phyloP scores from a whole-genome alignment of 2,797 vertebrate species.

The Siniperca scherzeri region DNA sequence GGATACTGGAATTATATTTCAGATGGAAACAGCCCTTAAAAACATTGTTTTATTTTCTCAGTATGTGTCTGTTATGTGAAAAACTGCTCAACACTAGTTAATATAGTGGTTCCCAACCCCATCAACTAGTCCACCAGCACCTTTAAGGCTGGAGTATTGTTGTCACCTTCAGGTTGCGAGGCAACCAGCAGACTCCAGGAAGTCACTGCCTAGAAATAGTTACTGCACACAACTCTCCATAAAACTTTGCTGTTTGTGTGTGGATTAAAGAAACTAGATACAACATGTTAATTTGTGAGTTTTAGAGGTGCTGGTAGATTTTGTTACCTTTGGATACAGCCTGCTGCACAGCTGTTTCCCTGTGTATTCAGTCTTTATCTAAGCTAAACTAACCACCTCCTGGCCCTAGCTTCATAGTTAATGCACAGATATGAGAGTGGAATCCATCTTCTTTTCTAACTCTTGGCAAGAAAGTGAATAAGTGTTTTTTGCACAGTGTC shows the following conservation, averaged over 20 bases:
- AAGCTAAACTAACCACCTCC: neutral
- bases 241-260: neutral
- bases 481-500: neutral
- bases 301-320: neutral
- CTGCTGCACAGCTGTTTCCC: neutral
- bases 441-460: neutral
- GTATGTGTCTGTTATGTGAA: neutral
- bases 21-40: conserved; percentile 7
- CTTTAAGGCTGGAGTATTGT: neutral
- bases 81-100: neutral
- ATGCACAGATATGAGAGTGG: neutral
- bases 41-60: neutral
- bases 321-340: neutral
- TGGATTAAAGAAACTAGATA: neutral
- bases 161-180: neutral
- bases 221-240: neutral
- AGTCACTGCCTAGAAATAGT: neutral
- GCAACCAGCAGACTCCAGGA: neutral
- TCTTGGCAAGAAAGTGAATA: neutral
- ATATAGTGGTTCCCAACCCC: neutral
- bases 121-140: neutral
- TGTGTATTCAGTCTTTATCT: neutral
- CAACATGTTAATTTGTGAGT: neutral
- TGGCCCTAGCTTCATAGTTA: neutral
- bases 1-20: conserved; percentile 18